Base-by-base conservation (phyloP, 2,888 invertebrate genomes). In the Drosophila formosana region DNA sequence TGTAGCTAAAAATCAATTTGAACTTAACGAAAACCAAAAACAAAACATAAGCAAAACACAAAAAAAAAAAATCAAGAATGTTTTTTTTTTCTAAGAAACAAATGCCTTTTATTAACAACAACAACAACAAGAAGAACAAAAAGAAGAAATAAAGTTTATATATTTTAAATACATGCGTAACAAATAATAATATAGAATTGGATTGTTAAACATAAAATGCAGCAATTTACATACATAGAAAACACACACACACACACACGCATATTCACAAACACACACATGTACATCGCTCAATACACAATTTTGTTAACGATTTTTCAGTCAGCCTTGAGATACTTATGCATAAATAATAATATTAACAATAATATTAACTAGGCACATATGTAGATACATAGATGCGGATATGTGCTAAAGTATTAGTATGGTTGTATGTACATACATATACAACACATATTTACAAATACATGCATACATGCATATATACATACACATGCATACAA, bases 71-170 rank as follows among this genome's bases (percentile, higher is more conserved):
- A 58, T 46, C 39, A 62, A 69, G 64, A 82, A 76, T 47, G 60
- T 72, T 79, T 75, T 72, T 83, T 70, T 79, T 52, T 75, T 57
- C 64, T 67, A 69, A 71, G 69, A 68, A 65, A 67, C 62, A 80
- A 83, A 79, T 83, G 84, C 80, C 83, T 86, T 82, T 89, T 75
- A 82, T 71, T 82, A 75, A 81, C 45, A 67, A 67, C 18, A 52
- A 53, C 13, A 52, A 43, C 52, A 45, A 30, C 11, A 55, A 45
- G 9, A 26, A 25, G 9, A 56, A 30, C 6, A 32, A 26, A 5
- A 52, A 72, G 81, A 39, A 68, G 66, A 78, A 86, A 80, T 82
- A 82, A 71, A 66, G 73, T 80, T 84, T 89, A 86, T 89, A 86
- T 89, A 83, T 89, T 89, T 85, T 81, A 75, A 85, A 82, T 84